Conservation (phyloP, 2,888 invertebrate species). For the Pachliopta kotzebuea region DNA sequence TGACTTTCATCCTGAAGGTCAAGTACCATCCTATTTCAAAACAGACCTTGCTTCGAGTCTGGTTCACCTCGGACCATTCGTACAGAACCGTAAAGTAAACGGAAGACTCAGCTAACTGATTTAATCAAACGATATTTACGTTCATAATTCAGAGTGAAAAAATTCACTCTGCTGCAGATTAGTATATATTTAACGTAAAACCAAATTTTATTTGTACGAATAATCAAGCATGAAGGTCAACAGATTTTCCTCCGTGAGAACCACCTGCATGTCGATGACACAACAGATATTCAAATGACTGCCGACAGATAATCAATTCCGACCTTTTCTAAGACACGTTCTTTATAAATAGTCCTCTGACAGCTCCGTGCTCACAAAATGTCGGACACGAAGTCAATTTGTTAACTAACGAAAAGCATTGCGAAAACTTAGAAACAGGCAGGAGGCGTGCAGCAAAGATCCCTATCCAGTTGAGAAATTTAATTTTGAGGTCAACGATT, state of each 20-base stretch:
- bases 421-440: conserved; percentile 69
- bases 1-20: conserved; percentile 81
- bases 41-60: conserved; percentile 72
- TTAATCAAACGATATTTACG: conserved; percentile 52
- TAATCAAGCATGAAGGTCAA: conserved; percentile 56
- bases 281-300: conserved; percentile 76
- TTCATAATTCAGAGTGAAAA: conserved; percentile 43
- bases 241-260: conserved; percentile 74
- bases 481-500: conserved; percentile 39
- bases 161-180: conserved; percentile 41
- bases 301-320: conserved; percentile 77
- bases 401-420: conserved; percentile 62
- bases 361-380: conserved; percentile 74
- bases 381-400: conserved; percentile 77
- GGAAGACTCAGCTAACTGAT: conserved; percentile 70
- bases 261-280: conserved; percentile 65
- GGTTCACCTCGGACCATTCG: conserved; percentile 69
- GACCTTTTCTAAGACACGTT: conserved; percentile 79
- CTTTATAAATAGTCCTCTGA: conserved; percentile 78
- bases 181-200: conserved; percentile 12
- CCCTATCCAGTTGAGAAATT: conserved; percentile 42
- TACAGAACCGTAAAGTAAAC: conserved; percentile 61
- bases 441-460: conserved; percentile 46
- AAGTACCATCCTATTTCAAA: conserved; percentile 80
- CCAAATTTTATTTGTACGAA: background rate